A percentile compares a stretch with the other conserved stretches of the same genome.
phyloP scores from a whole-genome alignment of 2,888 invertebrate species.

The Polymixis lichenea region DNA sequence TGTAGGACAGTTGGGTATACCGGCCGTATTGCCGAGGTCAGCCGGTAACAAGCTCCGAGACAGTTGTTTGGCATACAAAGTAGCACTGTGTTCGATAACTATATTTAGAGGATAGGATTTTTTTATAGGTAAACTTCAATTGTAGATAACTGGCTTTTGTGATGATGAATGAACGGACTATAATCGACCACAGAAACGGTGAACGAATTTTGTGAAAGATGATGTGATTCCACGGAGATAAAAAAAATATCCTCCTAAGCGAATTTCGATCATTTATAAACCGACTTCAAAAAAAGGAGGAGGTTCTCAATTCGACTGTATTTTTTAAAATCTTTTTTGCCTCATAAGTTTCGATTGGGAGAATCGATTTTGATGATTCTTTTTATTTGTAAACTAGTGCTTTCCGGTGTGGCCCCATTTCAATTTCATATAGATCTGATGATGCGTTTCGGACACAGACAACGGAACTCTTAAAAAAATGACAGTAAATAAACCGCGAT shows the following conservation, averaged over 20 bases:
- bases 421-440: no score
- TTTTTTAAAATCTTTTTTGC: no score
- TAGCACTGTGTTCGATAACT: not conserved
- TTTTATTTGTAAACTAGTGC: no score
- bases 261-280: not conserved
- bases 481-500: no score
- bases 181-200: not conserved
- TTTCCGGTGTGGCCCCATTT: no score
- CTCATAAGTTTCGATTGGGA: no score
- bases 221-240: not conserved
- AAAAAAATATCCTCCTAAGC: not conserved
- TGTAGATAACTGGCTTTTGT: not conserved
- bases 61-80: conserved; percentile 15
- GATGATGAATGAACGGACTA: no score
- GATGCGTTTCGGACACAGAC: no score
- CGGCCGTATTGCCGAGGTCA: conserved; percentile 17
- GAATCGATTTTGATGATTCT: no score
- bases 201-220: not conserved
- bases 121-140: not conserved
- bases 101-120: not conserved
- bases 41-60: conserved; percentile 40
- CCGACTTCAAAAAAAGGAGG: no score
- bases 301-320: no score
- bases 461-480: no score
- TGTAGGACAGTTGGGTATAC: conserved; percentile 46